Conservation (phyloP, 1,140 invertebrate genomes). For the Polypedilum vanderplanki region DNA sequence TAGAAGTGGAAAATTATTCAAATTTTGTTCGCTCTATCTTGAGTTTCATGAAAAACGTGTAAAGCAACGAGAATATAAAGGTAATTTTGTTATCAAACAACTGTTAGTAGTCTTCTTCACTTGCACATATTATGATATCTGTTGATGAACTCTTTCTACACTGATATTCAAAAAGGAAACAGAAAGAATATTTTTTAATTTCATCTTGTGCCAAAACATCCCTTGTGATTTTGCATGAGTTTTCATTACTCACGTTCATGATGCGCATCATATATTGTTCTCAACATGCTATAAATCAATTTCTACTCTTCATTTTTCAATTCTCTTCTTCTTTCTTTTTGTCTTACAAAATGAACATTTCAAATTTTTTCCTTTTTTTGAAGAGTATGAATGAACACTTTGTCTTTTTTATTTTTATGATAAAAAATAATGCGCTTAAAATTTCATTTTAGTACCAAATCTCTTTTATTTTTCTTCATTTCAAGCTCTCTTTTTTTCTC, state of each 20-base stretch:
- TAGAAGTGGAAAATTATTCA: background rate
- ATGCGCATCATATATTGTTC: slow-evolving; percentile 6
- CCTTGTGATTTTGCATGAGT: slow-evolving; percentile 16
- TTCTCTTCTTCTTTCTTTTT: background rate
- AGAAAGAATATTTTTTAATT: background rate
- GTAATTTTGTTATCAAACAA: background rate
- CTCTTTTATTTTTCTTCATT: background rate
- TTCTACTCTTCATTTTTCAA: slow-evolving; percentile 25
- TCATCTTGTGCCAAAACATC: slow-evolving; percentile 15
- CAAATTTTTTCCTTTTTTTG: background rate
- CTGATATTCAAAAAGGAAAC: background rate
- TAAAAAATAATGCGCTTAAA: background rate
- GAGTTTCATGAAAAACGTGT: background rate
- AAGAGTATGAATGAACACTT: background rate
- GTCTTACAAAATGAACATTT: slow-evolving; percentile 13
- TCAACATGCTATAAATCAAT: slow-evolving; percentile 26
- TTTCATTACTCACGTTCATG: slow-evolving; percentile 18
- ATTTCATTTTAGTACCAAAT: no score
- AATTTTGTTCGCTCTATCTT: background rate
- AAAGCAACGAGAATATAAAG: background rate
- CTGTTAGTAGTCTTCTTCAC: background rate
- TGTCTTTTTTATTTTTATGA: background rate
- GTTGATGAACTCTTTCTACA: background rate
- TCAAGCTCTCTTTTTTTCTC: background rate
- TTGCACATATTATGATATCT: background rate